Percentiles rank a stretch among this genome's conserved stretches.
phyloP scores from a whole-genome alignment of 1,140 invertebrate genomes.

The Gonioctena quinquepunctata region DNA sequence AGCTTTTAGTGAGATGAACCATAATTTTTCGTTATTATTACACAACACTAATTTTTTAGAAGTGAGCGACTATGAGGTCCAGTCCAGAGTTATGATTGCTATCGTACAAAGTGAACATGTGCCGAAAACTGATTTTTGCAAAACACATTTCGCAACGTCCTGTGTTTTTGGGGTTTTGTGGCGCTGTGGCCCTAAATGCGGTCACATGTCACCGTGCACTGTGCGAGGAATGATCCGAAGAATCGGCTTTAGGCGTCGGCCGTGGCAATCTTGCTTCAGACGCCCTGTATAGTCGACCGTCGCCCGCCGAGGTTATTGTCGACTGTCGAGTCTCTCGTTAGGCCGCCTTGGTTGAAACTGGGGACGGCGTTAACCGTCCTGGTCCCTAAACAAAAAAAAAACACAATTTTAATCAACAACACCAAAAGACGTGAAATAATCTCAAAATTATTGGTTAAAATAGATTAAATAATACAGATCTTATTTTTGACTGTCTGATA shows the following conservation, averaged over 20 bases:
- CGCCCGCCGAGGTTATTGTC: slow-evolving; percentile 37
- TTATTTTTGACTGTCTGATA: too few relatives aligned
- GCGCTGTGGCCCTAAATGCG: slow-evolving; percentile 22
- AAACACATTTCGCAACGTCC: slow-evolving; percentile 34
- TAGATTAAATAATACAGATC: too few relatives aligned
- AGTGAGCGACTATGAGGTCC: slow-evolving; percentile 34
- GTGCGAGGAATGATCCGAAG: slow-evolving; percentile 34
- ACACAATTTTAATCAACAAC: background rate
- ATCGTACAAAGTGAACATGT: slow-evolving; percentile 29
- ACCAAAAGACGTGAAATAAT: too few relatives aligned
- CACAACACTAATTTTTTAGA: slow-evolving; percentile 37
- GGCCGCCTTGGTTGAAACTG: slow-evolving; percentile 31
- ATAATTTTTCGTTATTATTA: slow-evolving; percentile 33
- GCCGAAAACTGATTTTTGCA: slow-evolving; percentile 27
- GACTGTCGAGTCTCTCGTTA: slow-evolving; percentile 39
- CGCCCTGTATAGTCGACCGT: slow-evolving; percentile 10
- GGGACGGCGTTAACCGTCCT: slow-evolving; percentile 22
- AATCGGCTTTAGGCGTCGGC: slow-evolving; percentile 13
- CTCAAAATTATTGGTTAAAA: too few relatives aligned
- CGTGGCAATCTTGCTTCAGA: slow-evolving; percentile 15
- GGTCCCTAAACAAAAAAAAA: slow-evolving; percentile 15
- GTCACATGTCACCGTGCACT: slow-evolving; percentile 23
- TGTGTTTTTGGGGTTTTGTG: slow-evolving; percentile 21
- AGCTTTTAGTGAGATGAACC: slow-evolving; percentile 25
- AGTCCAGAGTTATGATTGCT: slow-evolving; percentile 32